Evolutionary conservation across 2,888 invertebrate genomes (phyloP).

Genomic region (Poecilobothrus nobilitatus): DNA sequence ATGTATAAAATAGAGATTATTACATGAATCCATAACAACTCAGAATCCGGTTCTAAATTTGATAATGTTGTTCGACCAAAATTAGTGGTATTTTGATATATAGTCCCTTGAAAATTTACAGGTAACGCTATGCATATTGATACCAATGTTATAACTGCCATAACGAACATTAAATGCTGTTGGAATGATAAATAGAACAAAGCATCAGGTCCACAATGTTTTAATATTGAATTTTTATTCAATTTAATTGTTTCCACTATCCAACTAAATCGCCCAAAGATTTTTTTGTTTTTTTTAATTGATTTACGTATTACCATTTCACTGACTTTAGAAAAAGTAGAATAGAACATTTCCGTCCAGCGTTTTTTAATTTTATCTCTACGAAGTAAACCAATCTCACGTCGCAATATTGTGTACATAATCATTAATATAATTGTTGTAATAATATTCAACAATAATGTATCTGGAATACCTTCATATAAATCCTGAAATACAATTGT

Average conservation of each 20-base stretch:
- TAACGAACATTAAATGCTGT: slow-evolving; percentile 75
- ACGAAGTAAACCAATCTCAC: slow-evolving; percentile 84
- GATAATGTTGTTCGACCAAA: slow-evolving; percentile 87
- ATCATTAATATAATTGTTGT: slow-evolving; percentile 68
- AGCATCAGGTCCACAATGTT: slow-evolving; percentile 84
- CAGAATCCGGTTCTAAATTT: slow-evolving; percentile 69
- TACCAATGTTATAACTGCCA: slow-evolving; percentile 67
- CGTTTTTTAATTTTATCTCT: slow-evolving; percentile 63
- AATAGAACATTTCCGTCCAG: slow-evolving; percentile 89
- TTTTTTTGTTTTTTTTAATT: slow-evolving; percentile 49
- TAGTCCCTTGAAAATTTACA: slow-evolving; percentile 75
- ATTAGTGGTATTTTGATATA: slow-evolving; percentile 63
- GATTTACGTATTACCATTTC: slow-evolving; percentile 25
- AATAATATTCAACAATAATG: slow-evolving; percentile 72
- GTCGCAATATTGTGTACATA: slow-evolving; percentile 74
- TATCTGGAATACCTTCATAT: slow-evolving; percentile 90
- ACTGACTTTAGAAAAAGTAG: slow-evolving; percentile 42
- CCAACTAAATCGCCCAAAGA: slow-evolving; percentile 78
- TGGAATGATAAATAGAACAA: slow-evolving; percentile 90
- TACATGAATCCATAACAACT: slow-evolving; percentile 83
- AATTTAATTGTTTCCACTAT: slow-evolving; percentile 74
- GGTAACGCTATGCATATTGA: slow-evolving; percentile 78
- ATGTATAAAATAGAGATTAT: slow-evolving; percentile 73
- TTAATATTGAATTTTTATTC: slow-evolving; percentile 60
- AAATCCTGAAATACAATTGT: slow-evolving; percentile 51